Conservation (phyloP, 1,140 invertebrate genomes). For the Drosophila neocordata region DNA sequence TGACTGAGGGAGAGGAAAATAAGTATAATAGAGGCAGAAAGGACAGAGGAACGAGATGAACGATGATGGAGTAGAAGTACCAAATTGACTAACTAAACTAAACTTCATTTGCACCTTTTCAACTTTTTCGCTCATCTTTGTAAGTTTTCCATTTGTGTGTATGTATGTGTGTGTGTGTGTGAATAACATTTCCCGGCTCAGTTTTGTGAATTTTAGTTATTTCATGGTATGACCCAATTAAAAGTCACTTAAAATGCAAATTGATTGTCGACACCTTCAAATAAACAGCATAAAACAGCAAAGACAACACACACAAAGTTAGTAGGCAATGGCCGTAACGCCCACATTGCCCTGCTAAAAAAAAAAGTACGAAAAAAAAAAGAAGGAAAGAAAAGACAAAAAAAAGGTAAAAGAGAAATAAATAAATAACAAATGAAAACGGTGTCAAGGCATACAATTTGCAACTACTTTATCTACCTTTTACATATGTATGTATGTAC, state of each 20-base stretch:
- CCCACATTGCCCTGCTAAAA: background rate
- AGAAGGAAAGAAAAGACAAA: too few relatives aligned
- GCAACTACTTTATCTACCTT: background rate
- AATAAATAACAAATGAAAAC: background rate
- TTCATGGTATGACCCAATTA: conserved; percentile 8
- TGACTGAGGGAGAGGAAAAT: background rate
- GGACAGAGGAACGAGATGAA: too few relatives aligned
- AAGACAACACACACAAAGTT: background rate
- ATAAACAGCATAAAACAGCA: conserved; percentile 3
- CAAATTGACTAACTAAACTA: conserved; percentile 10
- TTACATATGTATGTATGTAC: background rate
- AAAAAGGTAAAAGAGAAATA: too few relatives aligned
- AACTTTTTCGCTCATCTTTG: conserved; percentile 5
- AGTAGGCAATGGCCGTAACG: background rate
- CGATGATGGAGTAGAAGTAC: background rate
- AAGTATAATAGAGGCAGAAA: background rate
- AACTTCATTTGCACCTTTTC: conserved; percentile 6
- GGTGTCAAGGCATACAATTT: background rate
- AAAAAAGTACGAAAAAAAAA: too few relatives aligned
- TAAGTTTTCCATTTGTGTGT: conserved; percentile 7
- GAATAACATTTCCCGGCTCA: conserved; percentile 2
- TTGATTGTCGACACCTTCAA: conserved; percentile 11
- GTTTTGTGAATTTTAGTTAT: conserved; percentile 11
- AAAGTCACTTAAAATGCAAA: conserved; percentile 12
- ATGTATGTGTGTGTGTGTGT: background rate